Percentiles rank a stretch among this genome's conserved stretches.
phyloP scores from a whole-genome alignment of 2,888 invertebrate species.

The Nephrotoma guestfalica region DNA sequence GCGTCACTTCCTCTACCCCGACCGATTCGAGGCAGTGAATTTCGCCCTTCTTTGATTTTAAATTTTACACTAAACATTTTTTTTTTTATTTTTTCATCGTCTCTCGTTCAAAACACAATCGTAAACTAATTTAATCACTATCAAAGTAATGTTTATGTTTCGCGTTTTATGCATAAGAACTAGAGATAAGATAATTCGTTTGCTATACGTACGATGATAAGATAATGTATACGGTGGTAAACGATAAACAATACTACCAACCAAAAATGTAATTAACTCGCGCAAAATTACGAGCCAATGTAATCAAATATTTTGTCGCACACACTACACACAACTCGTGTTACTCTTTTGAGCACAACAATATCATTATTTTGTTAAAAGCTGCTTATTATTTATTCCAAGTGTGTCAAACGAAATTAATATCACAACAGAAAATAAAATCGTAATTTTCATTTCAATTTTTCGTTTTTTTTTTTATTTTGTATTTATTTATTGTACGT shows the following conservation, averaged over 20 bases:
- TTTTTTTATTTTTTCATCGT: background rate
- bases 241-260: background rate
- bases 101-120: background rate
- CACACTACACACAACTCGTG: background rate
- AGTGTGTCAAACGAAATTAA: background rate
- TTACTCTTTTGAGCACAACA: background rate
- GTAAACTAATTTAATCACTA: background rate
- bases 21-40: conserved; percentile 24
- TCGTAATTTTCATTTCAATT: background rate
- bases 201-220: background rate
- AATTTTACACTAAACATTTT: conserved; percentile 33
- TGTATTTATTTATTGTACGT: background rate
- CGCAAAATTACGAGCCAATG: background rate
- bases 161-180: background rate
- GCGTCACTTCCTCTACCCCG: conserved; percentile 14
- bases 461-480: background rate
- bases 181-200: background rate
- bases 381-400: background rate
- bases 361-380: background rate
- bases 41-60: conserved; percentile 33
- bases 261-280: background rate
- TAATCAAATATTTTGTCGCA: background rate
- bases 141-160: background rate
- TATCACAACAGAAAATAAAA: background rate
- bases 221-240: background rate